Evolutionary conservation across 2,797 vertebrate genomes (phyloP).

Genomic region (Intellagama lesueurii): DNA sequence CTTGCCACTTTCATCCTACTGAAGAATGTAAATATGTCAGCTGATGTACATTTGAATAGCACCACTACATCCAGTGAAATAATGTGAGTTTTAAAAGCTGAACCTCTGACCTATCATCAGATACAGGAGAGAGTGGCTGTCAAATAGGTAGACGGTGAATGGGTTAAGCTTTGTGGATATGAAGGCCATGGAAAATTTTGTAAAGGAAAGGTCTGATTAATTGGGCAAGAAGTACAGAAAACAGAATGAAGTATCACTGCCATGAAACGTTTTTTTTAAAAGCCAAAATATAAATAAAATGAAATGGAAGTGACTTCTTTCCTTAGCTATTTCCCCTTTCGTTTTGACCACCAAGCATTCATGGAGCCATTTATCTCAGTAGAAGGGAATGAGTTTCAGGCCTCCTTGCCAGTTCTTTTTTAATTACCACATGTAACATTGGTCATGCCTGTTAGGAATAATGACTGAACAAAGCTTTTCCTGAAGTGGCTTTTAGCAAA

Average conservation of each 20-base stretch:
- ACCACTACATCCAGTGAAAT: neutral
- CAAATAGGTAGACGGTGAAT: neutral
- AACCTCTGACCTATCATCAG: constrained; percentile 8
- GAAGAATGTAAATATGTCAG: neutral
- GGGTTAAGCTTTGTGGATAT: neutral
- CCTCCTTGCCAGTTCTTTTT: constrained; percentile 47
- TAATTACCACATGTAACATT: constrained; percentile 55
- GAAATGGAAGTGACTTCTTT: constrained; percentile 51
- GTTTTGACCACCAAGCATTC: constrained; percentile 44
- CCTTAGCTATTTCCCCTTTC: constrained; percentile 49
- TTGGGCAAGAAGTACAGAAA: neutral
- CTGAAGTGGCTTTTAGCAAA: constrained; percentile 53
- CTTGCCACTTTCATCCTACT: neutral
- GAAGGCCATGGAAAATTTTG: neutral
- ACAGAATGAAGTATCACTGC: constrained; percentile 1
- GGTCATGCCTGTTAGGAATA: constrained; percentile 48
- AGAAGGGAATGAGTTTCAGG: constrained; percentile 48
- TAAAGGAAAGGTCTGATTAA: constrained; percentile 12
- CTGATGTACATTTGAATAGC: neutral
- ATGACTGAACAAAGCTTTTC: constrained; percentile 47
- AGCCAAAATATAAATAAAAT: constrained; percentile 25
- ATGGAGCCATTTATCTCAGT: constrained; percentile 51
- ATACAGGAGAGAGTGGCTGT: neutral
- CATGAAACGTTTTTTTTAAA: constrained; percentile 25
- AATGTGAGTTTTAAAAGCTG: constrained; percentile 14